Base-by-base conservation (phyloP, 2,888 invertebrate species). In the Acheta domesticus region DNA sequence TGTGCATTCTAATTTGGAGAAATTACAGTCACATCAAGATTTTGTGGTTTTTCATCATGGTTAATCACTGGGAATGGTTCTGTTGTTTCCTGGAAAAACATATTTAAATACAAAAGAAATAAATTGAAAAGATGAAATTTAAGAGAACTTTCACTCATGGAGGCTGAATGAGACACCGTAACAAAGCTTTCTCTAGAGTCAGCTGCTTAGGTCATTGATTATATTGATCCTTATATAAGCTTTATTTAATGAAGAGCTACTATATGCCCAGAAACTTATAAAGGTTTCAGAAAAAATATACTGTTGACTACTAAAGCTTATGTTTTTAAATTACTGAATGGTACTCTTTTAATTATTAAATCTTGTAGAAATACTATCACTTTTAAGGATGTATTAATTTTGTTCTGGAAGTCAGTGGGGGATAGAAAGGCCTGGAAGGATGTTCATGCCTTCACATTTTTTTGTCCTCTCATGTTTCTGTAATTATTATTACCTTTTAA, bases 131-230 rank as follows among this genome's bases (percentile, higher is more conserved):
- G 62, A n/a, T 62, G n/a, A 62, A 62, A n/a, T 36, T 36, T n/a
- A 62, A 62, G 62, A 19, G 62, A 62, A 62, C 62, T 14, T 62
- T 62, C 62, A 14, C n/a, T 62, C 16, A 16, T 62, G 62, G 62
- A 62, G n/a, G 62, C 62, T 62, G 62, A 19, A 62, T n/a, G 62
- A 62, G 62, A 62, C 62, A 62, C 62, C 62, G n/a, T 62, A 62
- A 62, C 62, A 19, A 14, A n/a, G 62, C 62, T 62, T 62, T 62
- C 16, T 62, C 16, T 62, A 62, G 62, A 62, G 14, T 62, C 62
- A 62, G 14, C 62, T 62, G 36, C 36, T n/a, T 62, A 62, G 62
- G 62, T 62, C 16, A 62, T 62, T 62, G 14, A 14, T 62, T 62
- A n/a, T 62, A 62, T 62, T 62, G n/a, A 62, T 36, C 36, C 36